phyloP scores from a whole-genome alignment of 2,113 vertebrate genomes.

The Oreochromis spilurus region DNA sequence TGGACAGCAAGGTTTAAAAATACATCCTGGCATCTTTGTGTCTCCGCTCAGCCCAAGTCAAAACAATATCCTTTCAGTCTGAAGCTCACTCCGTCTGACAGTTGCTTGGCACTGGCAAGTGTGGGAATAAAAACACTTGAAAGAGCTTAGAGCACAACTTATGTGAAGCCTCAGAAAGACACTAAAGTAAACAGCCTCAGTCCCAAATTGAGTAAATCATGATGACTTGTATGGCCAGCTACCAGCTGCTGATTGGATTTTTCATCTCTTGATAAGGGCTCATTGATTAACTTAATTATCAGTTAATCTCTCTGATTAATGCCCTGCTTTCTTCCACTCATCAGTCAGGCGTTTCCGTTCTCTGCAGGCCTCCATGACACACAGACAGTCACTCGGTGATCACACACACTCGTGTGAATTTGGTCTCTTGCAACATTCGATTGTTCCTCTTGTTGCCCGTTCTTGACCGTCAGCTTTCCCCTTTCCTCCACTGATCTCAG shows the following conservation, averaged over 20 bases:
- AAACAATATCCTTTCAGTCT: slow-evolving; percentile 26
- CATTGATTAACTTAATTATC: slow-evolving; percentile 34
- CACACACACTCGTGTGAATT: not conserved
- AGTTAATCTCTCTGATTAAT: slow-evolving; percentile 32
- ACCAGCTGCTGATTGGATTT: not conserved
- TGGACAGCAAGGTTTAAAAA: slow-evolving; percentile 38
- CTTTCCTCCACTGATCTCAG: not conserved
- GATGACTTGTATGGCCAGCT: not conserved
- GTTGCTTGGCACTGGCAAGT: not conserved
- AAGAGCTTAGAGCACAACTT: not conserved
- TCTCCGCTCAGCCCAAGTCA: not conserved
- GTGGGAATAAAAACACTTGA: not conserved
- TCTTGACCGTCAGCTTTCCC: not conserved
- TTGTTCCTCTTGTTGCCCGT: not conserved
- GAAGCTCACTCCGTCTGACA: not conserved
- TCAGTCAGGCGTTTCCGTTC: not conserved
- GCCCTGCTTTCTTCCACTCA: not conserved
- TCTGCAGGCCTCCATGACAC: not conserved
- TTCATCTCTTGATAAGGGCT: not conserved
- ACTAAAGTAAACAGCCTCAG: not conserved
- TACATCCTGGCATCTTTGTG: slow-evolving; percentile 26
- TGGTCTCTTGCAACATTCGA: not conserved
- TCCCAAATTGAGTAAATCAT: not conserved
- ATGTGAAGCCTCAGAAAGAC: not conserved
- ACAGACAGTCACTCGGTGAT: not conserved